These are phyloP conservation scores for Stomatorhinus ivindoensis DNA, from an alignment of 2,113 vertebrate species.

Conservation along the genomic window DNA sequence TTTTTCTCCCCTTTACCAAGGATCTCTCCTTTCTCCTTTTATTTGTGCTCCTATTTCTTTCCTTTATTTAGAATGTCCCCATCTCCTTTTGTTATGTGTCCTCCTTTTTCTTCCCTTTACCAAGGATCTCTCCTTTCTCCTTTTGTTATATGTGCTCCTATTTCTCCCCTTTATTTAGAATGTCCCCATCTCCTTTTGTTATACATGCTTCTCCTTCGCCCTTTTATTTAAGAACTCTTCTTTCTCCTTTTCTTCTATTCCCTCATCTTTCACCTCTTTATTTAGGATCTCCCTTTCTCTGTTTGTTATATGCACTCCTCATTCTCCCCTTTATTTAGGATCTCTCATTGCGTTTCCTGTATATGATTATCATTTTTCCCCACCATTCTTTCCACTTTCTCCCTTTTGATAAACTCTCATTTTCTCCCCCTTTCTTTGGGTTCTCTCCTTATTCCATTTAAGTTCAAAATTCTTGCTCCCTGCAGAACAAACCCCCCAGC, in stretches of 20 bases:
- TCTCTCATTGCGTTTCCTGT: background rate
- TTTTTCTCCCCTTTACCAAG: background rate
- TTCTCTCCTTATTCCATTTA: background rate
- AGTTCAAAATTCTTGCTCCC: conserved; percentile 7
- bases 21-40: background rate
- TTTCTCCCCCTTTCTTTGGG: background rate
- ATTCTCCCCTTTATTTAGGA: background rate
- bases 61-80: background rate
- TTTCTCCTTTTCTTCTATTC: background rate
- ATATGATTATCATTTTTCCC: background rate
- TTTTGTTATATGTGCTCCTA: background rate
- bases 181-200: background rate
- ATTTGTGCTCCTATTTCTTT: too few species aligned
- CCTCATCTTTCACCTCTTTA: background rate
- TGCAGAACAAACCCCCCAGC: background rate
- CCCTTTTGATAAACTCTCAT: background rate
- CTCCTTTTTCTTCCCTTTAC: background rate
- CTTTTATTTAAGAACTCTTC: background rate
- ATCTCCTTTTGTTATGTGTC: too few species aligned
- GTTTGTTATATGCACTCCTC: background rate
- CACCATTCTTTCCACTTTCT: background rate
- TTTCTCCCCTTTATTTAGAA: background rate
- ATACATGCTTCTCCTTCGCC: background rate
- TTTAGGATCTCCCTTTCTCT: background rate
- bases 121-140: background rate